A percentile compares a stretch with the other conserved stretches of the same genome.
These are phyloP conservation scores for Helleia helle DNA, from an alignment of 2,888 invertebrate species.

Conservation along the genomic window DNA sequence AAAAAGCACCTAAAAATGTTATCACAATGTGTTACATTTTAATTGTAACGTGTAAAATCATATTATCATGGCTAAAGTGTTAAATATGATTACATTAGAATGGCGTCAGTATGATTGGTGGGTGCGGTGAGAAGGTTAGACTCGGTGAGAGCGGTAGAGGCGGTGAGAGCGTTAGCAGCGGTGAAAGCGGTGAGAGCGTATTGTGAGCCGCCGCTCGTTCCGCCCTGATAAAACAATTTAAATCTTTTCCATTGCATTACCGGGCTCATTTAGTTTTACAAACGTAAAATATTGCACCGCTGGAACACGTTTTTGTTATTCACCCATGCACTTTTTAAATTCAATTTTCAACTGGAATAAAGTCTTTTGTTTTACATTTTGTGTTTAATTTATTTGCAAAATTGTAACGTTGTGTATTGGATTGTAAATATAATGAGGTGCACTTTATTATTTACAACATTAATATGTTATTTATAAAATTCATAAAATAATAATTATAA, in stretches of 20 bases:
- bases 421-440: not conserved
- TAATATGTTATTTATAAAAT: too few relatives aligned
- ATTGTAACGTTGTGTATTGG: not conserved
- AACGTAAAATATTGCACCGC: not conserved
- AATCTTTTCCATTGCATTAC: slow-evolving; percentile 2
- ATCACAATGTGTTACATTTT: too few relatives aligned
- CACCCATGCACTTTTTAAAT: slow-evolving; percentile 2
- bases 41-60: too few relatives aligned
- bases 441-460: too few relatives aligned
- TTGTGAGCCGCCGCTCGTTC: not conserved
- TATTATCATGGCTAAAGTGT: too few relatives aligned
- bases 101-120: too few relatives aligned
- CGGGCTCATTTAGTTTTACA: slow-evolving; percentile 1
- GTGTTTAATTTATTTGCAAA: not conserved
- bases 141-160: too few relatives aligned
- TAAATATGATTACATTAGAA: slow-evolving; percentile 5
- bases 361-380: not conserved
- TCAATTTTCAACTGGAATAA: not conserved
- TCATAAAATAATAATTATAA: too few relatives aligned
- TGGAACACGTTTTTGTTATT: not conserved
- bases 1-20: too few relatives aligned
- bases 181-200: not conserved
- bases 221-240: slow-evolving; percentile 5
- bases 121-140: too few relatives aligned
- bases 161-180: too few relatives aligned